Percentiles rank a stretch among this genome's conserved stretches.
Evolutionary conservation across 1,140 invertebrate species (phyloP).

Genomic region (Helicoverpa zea): DNA sequence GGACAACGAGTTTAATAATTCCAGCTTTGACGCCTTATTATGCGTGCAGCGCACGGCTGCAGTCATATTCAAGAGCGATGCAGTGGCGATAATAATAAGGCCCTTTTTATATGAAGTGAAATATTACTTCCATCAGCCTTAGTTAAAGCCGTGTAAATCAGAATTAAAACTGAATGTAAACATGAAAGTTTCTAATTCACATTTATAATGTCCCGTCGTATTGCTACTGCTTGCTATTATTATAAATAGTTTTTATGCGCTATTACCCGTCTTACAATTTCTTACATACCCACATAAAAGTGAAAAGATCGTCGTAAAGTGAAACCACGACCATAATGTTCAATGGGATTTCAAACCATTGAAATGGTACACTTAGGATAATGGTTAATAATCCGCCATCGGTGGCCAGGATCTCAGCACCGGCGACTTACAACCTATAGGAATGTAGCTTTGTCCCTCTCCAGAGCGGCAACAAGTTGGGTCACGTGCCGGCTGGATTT

Average conservation of each 20-base stretch:
- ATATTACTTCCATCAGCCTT: not conserved
- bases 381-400: slow-evolving; percentile 47
- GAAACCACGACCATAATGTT: slow-evolving; percentile 30
- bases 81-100: slow-evolving; percentile 21
- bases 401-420: slow-evolving; percentile 26
- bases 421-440: slow-evolving; percentile 37
- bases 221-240: too few species aligned
- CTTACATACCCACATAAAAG: not conserved
- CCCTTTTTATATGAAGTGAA: not conserved
- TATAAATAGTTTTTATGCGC: not conserved
- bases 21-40: slow-evolving; percentile 61
- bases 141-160: not conserved
- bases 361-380: slow-evolving; percentile 44
- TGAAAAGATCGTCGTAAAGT: not conserved
- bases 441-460: slow-evolving; percentile 56
- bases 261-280: not conserved
- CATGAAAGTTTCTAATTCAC: too few species aligned
- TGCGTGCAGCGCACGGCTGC: slow-evolving; percentile 50
- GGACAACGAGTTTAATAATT: slow-evolving; percentile 65
- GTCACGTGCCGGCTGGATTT: slow-evolving; percentile 80
- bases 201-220: too few species aligned
- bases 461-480: slow-evolving; percentile 80
- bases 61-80: slow-evolving; percentile 49
- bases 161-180: not conserved
- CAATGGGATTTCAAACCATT: slow-evolving; percentile 45